Conservation (phyloP, 2,888 invertebrate genomes). For the Eupithecia abbreviata region DNA sequence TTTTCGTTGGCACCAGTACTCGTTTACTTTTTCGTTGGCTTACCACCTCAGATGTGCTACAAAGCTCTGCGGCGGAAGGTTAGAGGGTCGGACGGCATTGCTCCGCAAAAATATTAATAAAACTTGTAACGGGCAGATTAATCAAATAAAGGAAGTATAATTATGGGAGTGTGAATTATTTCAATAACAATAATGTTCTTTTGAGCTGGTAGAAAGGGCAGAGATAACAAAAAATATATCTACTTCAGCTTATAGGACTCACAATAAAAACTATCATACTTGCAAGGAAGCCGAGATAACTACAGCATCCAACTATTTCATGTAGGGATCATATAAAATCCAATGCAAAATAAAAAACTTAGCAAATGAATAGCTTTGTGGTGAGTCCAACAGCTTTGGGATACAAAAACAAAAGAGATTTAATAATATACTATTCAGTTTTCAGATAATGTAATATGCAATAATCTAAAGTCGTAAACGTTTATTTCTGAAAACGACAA, state of each 20-base stretch:
- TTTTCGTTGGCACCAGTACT: not conserved
- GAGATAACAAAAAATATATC: conserved; percentile 4
- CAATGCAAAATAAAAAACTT: not conserved
- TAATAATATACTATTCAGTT: not conserved
- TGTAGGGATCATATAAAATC: not conserved
- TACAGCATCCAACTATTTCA: not conserved
- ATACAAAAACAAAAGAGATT: not conserved
- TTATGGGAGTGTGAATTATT: not conserved
- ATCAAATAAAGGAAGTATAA: not conserved
- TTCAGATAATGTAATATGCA: not conserved
- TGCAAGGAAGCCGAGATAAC: not conserved
- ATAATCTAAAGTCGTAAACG: not conserved
- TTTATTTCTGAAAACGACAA: conserved; percentile 17
- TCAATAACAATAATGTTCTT: not conserved
- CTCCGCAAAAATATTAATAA: not conserved
- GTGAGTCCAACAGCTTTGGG: conserved; percentile 15
- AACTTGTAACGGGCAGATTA: not conserved
- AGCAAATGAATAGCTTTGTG: conserved; percentile 15
- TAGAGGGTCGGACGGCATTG: not conserved
- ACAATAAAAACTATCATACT: conserved; percentile 11
- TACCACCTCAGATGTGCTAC: not conserved
- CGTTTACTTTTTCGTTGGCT: not conserved
- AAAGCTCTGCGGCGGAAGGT: not conserved
- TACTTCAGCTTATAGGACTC: conserved; percentile 17
- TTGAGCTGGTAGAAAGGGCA: conserved; percentile 2